Percentiles rank a stretch among this genome's conserved stretches.
Evolutionary conservation across 1,140 invertebrate species (phyloP).

Genomic region (Trinorchestia longiramus): DNA sequence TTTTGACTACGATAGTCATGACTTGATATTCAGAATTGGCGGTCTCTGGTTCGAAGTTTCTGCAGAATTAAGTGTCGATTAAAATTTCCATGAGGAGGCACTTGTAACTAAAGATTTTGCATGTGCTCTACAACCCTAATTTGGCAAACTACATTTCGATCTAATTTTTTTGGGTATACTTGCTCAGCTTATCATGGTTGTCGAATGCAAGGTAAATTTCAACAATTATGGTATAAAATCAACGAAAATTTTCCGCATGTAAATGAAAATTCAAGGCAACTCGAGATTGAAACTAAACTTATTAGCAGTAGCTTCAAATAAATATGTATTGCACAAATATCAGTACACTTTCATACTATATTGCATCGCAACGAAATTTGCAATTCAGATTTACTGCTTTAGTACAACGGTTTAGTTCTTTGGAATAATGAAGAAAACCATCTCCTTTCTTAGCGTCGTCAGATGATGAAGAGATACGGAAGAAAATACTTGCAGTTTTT

Average conservation of each 20-base stretch:
- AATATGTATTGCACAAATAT: not conserved
- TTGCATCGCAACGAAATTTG: not conserved
- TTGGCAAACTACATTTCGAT: not conserved
- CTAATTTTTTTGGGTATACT: not conserved
- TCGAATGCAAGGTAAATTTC: not conserved
- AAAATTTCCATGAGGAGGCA: not conserved
- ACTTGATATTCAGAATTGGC: too few species aligned
- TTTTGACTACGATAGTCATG: too few species aligned
- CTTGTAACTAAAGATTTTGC: not conserved
- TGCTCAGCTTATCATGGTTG: not conserved
- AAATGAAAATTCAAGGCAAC: not conserved
- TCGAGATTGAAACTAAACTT: not conserved
- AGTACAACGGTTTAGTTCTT: not conserved
- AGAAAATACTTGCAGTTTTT: not conserved
- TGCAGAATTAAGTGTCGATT: not conserved
- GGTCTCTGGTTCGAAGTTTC: not conserved
- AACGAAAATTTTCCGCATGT: not conserved
- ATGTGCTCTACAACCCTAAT: not conserved
- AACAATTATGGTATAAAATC: not conserved
- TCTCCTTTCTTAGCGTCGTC: not conserved
- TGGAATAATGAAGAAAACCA: not conserved
- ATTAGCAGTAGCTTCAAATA: too few species aligned
- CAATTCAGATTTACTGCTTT: not conserved
- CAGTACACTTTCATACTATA: not conserved
- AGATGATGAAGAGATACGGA: not conserved